Base-by-base conservation (phyloP, 2,888 invertebrate genomes). In the Ormia ochracea region DNA sequence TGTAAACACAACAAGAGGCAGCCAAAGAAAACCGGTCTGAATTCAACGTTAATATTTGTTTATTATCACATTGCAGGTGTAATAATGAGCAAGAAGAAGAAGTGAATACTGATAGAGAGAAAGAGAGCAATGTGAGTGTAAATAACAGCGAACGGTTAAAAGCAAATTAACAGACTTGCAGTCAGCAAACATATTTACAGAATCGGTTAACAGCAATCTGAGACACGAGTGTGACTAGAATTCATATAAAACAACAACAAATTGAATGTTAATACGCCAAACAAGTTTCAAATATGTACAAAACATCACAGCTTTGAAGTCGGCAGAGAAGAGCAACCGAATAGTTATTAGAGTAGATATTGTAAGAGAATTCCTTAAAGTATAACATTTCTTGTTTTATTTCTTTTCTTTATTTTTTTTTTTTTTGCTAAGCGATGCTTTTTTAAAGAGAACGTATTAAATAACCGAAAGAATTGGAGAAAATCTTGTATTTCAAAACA, bases 31-130 rank as follows among this genome's bases (percentile, higher is more conserved):
- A 72, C 76, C 50, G 43, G 76, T 80, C 68, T 73, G 50, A 61
- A 70, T 66, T 72, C 72, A 72, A 61, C 56, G 31, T 41, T 74
- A 41, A 56, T 31, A 61, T 78, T 63, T 80, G 76, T 72, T 76
- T 69, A 54, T 76, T 41, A 63, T 70, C 38, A n/a, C 58, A 66
- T 43, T 76, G 80, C 80, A 80, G 80, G 80, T 80, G 80, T 80
- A 80, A 76, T 63, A 70, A 56, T 63, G 48, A 66, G 52, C 33
- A 58, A 36, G 12, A 41, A 33, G n/a, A 52, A 70, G 63, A 52
- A 56, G 41, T 69, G 58, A 48, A 43, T 52, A 33, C 26, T 36
- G 17, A 31, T 12, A 36, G 23, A 63, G 61, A 23, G 23, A n/a
- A 58, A 45, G 54, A 23, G 38, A 52, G 26, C 19, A 6, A 9